Evolutionary conservation across 2,113 vertebrate genomes (phyloP), one percentile per base, ranked within the genome.

Genomic region (Oryzias javanicus): DNA sequence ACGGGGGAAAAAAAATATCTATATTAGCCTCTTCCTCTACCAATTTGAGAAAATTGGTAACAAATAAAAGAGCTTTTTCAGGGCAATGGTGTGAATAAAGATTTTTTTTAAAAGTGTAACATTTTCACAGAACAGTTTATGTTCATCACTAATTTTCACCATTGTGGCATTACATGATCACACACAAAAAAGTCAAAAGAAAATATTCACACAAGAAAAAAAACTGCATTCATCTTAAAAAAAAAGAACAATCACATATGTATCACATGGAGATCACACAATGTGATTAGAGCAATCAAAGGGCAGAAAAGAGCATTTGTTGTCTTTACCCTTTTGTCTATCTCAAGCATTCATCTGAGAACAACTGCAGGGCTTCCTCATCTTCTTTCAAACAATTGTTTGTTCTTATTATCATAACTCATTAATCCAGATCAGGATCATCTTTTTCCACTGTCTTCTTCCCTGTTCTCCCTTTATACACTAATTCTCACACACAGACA

Each of bases 361-460:
- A 81, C 67, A 78, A 78, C 82, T 81, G 49, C 62, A 68, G 73
- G 78, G 76, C 49, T 76, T 81, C 73, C 71, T 78, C 51, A 56
- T 79, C 64, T 72, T 60, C 67, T 81, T 76, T 80, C 79, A 78
- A 84, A 82, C 78, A 72, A 53, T 81, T 87, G 78, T 82, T 89
- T 84, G 79, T 83, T 84, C 81, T 75, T 67, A 78, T 83, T 84
- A 81, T 81, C 69, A 87, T 79, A 85, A 87, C 79, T 78, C 79
- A 81, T 84, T 87, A 81, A 89, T 81, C 72, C 67, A 72, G 77
- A 86, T 86, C 70, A 81, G 59, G 77, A 74, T 80, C 69, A 62
- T 63, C 48, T 66, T 74, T n/a, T 70, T 50, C 56, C 52, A 49
- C 46, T 74, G 59, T 77, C 35, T 60, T n/a, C 49, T 60, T 55